Evolutionary conservation across 2,797 vertebrate genomes (phyloP).

Genomic region (Sebastes alutus): DNA sequence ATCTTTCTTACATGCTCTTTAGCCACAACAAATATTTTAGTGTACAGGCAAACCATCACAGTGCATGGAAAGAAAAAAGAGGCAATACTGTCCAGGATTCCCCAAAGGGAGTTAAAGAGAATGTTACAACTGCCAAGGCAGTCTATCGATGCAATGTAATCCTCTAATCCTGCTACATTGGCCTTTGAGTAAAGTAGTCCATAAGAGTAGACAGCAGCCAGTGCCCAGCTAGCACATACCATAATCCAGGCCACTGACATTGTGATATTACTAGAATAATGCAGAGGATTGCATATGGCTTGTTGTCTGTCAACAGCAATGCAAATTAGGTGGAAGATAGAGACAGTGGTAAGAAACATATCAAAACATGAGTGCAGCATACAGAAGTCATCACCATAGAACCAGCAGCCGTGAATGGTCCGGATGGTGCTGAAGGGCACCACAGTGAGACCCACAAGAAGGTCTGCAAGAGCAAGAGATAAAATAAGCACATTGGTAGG

Average conservation of each 20-base stretch:
- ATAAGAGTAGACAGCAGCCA: constrained; percentile 68
- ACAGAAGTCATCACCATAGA: constrained; percentile 79
- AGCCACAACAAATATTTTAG: constrained; percentile 11
- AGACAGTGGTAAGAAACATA: constrained; percentile 77
- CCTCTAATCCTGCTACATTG: constrained; percentile 1
- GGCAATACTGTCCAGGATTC: neutral
- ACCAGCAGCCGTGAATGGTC: constrained; percentile 82
- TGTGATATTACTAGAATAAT: constrained; percentile 71
- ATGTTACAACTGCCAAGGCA: constrained; percentile 16
- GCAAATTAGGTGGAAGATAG: constrained; percentile 83
- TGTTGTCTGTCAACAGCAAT: constrained; percentile 81
- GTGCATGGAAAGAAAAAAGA: constrained; percentile 7
- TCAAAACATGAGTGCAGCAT: constrained; percentile 78
- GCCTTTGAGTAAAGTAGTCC: constrained; percentile 1
- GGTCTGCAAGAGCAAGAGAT: constrained; percentile 71
- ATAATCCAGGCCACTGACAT: constrained; percentile 61
- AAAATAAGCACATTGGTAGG: constrained; percentile 83
- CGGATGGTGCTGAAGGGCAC: constrained; percentile 81
- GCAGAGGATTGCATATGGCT: constrained; percentile 79
- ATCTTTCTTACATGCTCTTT: constrained; percentile 8
- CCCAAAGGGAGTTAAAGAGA: neutral
- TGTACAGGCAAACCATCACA: constrained; percentile 16
- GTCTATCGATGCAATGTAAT: neutral
- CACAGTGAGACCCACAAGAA: constrained; percentile 34
- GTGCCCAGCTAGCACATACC: constrained; percentile 70